Base-by-base conservation (phyloP, 2,113 vertebrate species). In the Oxygymnocypris stewartii region DNA sequence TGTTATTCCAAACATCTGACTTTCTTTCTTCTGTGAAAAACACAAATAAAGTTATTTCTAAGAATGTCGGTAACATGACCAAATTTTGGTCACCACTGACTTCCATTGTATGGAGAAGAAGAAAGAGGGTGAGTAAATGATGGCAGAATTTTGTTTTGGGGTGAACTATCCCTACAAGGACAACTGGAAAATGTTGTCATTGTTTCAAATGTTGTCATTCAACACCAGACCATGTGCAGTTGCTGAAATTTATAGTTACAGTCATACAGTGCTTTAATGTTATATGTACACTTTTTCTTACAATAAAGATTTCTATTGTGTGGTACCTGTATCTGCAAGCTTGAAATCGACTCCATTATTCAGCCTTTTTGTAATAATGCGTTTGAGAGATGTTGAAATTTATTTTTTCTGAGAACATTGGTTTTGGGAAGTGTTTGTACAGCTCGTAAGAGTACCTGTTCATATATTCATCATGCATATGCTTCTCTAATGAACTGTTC, bases 321-420 rank as follows among this genome's bases (percentile, higher is more conserved):
- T 63, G 85, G n/a, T 71, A 86, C 37, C 14, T 63, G 23, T 31
- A 57, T 37, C 49, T 71, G 35, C 40, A 44, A 25, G 65, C 14
- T 79, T 73, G 28, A 71, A 79, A 51, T 54, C 28, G 2, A 57
- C 25, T 35, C 31, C 35, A 59, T 31, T 79, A 42, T 78, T 80
- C 40, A 10, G n/a, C 20, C 78, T 28, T 85, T 87, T 85, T 76
- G 40, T 67, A 88, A 81, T 65, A 2, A 65, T 65, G 54, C 78
- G 61, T 80, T 61, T 80, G 54, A 40, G 31, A 57, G 6, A n/a
- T 57, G 20, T 57, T 79, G 57, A 10, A 54, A 28, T 31, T 25
- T 49, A 25, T 47, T 28, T 31, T 40, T 0, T 28, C 31, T 67
- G 25, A 75, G 54, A 82, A 35, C 9, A 49, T 73, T 44, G 8